Conservation (phyloP, 2,113 vertebrate genomes). For the Solea senegalensis region DNA sequence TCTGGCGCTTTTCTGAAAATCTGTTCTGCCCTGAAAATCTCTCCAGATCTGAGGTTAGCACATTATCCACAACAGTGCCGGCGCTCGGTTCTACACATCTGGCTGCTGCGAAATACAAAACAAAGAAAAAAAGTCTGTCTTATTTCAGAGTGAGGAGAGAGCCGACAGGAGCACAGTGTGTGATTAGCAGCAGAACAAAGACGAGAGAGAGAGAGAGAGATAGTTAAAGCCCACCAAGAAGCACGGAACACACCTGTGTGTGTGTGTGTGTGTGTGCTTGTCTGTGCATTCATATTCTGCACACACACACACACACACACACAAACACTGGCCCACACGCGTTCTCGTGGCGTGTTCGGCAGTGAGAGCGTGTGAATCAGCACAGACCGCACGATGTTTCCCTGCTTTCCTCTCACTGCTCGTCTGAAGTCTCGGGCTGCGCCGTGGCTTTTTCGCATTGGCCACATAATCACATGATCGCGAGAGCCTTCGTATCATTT, state of each 20-base stretch:
- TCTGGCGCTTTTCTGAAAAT: constrained; percentile 40
- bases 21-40: constrained; percentile 43
- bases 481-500: not conserved
- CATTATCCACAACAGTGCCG: constrained; percentile 35
- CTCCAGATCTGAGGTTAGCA: constrained; percentile 37
- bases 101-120: constrained; percentile 50
- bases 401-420: constrained; percentile 2
- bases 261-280: constrained; percentile 5
- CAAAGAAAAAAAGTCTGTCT: constrained; percentile 46
- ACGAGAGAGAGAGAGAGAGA: constrained; percentile 8
- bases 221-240: constrained; percentile 51
- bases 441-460: constrained; percentile 11
- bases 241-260: not conserved
- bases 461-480: not conserved
- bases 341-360: constrained; percentile 12
- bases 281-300: constrained; percentile 24
- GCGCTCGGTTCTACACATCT: constrained; percentile 41
- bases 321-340: constrained; percentile 8
- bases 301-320: constrained; percentile 11
- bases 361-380: constrained; percentile 34
- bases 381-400: constrained; percentile 9
- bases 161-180: constrained; percentile 35
- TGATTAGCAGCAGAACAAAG: constrained; percentile 61
- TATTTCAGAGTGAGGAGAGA: constrained; percentile 29
- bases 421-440: not conserved